A percentile compares a stretch with the other conserved stretches of the same genome.
These are phyloP conservation scores for Copidosoma aretas DNA, from an alignment of 2,888 invertebrate genomes.

Conservation along the genomic window DNA sequence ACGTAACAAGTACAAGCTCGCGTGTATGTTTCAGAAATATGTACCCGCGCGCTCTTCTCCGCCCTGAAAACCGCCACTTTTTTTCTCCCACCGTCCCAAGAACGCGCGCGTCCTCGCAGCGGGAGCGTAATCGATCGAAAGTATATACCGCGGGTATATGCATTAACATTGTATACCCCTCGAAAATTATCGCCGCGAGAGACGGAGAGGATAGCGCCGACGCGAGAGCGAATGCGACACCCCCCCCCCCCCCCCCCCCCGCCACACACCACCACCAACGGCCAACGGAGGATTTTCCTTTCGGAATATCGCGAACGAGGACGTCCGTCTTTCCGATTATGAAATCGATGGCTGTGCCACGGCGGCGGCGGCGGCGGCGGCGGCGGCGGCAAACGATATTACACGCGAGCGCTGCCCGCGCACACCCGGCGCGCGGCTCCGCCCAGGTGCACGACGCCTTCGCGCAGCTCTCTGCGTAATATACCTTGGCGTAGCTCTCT, in stretches of 20 bases:
- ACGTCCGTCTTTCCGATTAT: constrained; percentile 36
- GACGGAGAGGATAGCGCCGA: not conserved
- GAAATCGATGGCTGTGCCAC: constrained; percentile 19
- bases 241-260: too few relatives aligned
- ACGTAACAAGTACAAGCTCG: too few relatives aligned
- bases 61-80: too few relatives aligned
- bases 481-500: too few relatives aligned
- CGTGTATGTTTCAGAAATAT: too few relatives aligned
- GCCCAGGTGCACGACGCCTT: too few relatives aligned
- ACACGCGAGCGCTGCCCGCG: not conserved
- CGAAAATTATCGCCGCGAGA: not conserved
- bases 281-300: constrained; percentile 24
- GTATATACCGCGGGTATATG: too few relatives aligned
- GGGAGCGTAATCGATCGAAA: not conserved
- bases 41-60: too few relatives aligned
- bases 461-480: too few relatives aligned
- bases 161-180: not conserved
- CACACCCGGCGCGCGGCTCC: not conserved
- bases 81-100: too few relatives aligned
- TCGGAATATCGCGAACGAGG: constrained; percentile 37
- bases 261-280: too few relatives aligned
- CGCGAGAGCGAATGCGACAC: constrained; percentile 3
- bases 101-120: too few relatives aligned
- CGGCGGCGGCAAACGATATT: not conserved
- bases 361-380: not conserved